Base-by-base conservation (phyloP, 2,888 invertebrate species). In the Andricus curvator region DNA sequence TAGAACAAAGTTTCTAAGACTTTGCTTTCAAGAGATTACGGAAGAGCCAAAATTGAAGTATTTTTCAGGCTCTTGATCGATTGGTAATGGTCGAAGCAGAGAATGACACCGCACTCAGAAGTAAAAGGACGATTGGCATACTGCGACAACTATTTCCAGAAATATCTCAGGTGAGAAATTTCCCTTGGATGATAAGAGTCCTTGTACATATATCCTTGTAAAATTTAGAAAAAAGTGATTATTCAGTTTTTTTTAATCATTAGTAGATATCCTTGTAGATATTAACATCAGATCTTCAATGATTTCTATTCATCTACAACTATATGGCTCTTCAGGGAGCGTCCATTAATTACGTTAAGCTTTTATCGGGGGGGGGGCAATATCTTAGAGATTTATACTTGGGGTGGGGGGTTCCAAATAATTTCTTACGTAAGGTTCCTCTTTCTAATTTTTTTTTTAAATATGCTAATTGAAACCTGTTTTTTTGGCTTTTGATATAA, bases 81-180 rank as follows among this genome's bases (percentile, higher is more conserved):
- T 93, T 96, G 91, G 94, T 96, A 93, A 93, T 96, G 88, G 95
- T 95, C 85, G 95, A 95, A 86, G 94, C 95, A 84, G 95, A 95
- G 91, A 94, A 94, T 84, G 95, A 95, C 91, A 93, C 95, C 85
- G 95, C 95, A 91, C 95, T 96, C 86, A 94, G 96, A 89, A 96
- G 95, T 93, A 96, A 96, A 93, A 94, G 96, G 90, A 96, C 96
- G 86, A 96, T 96, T 90, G 96, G 96, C 88, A 94, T 96, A 89
- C 94, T 96, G 86, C 94, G 96, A 81, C 95, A 96, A 89, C 94
- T 96, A 81, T 96, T 96, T 93, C 96, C 96, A 62, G 94, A 95
- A 80, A 94, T 96, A 87, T 95, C 96, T 84, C 95, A 96, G 96
- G 96, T 96, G 95, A 93, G 90, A 87, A 82, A 83, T 78, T 83